Evolutionary conservation across 2,113 vertebrate genomes (phyloP), one percentile per base, ranked within the genome.

Genomic region (rat (Rattus norvegicus)): DNA sequence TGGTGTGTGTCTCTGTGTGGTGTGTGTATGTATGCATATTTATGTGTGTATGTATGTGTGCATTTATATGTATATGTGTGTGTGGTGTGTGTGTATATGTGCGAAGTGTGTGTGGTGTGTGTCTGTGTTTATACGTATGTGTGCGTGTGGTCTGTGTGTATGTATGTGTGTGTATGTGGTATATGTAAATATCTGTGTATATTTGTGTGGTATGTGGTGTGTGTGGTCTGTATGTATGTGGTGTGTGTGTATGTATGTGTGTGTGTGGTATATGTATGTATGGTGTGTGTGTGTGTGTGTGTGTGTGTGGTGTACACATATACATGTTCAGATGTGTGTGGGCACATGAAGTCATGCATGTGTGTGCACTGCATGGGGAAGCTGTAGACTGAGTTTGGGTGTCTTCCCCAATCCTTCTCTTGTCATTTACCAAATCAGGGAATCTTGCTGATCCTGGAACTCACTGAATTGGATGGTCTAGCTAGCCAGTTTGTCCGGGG

Each of bases 171-270:
- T 33, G 2, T 28, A 4, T 28, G 5, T 43, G 17, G 17, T 49
- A 26, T 49, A 7, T 65, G 3, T 24, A 1, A 14, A 12, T 33
- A 3, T 52, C 2, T 17, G 4, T 3, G 3, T 69, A 14, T 63
- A 1, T 63, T 2, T 67, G 63, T 75, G 28, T 49, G 12, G 7
- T 79, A 2, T 80, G 49, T 36, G 2, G 65, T 30, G 28, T 67
- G 11, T 67, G 11, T n/a, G n/a, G n/a, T n/a, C n/a, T n/a, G n/a
- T 67, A 11, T 28, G 4, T 30, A 4, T n/a, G n/a, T 67, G 63
- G 26, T 54, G 0, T 86, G 0, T 14, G 20, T 30, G 4, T 59
- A 2, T 16, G 4, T 2, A 1, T n/a, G n/a, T n/a, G 10, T 67
- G 26, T 30, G 28, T 30, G 1, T 43, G 3, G 33, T 39, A n/a